Conservation (phyloP, 2,113 vertebrate genomes). For the Nymphicus hollandicus region DNA sequence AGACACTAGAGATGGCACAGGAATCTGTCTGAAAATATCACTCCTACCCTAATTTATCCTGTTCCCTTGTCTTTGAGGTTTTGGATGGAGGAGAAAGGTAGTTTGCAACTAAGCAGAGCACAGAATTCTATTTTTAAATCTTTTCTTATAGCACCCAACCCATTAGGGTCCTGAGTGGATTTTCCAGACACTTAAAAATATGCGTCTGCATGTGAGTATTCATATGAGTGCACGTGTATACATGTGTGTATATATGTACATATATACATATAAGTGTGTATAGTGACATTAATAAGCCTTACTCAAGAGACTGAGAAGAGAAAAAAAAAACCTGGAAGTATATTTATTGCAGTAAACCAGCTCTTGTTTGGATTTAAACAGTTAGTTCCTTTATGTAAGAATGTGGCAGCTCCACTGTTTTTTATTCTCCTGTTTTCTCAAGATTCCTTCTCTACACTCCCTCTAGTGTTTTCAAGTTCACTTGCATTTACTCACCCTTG, state of each 20-base stretch:
- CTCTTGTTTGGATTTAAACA: background rate
- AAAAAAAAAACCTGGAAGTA: background rate
- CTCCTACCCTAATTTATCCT: background rate
- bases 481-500: background rate
- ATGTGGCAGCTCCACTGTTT: background rate
- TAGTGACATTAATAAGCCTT: background rate
- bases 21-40: background rate
- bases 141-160: background rate
- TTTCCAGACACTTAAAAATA: background rate
- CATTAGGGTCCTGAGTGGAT: background rate
- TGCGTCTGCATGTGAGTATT: too few species aligned
- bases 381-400: background rate
- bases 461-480: background rate
- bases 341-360: background rate
- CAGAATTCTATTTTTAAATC: background rate
- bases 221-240: accelerated
- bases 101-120: background rate
- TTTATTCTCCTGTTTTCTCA: background rate
- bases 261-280: too few species aligned
- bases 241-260: accelerated
- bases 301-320: background rate
- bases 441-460: background rate
- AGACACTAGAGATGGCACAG: background rate
- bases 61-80: background rate
- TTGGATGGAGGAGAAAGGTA: background rate